These are phyloP conservation scores for Acromyrmex echinatior DNA, from an alignment of 1,140 invertebrate genomes.

Conservation along the genomic window DNA sequence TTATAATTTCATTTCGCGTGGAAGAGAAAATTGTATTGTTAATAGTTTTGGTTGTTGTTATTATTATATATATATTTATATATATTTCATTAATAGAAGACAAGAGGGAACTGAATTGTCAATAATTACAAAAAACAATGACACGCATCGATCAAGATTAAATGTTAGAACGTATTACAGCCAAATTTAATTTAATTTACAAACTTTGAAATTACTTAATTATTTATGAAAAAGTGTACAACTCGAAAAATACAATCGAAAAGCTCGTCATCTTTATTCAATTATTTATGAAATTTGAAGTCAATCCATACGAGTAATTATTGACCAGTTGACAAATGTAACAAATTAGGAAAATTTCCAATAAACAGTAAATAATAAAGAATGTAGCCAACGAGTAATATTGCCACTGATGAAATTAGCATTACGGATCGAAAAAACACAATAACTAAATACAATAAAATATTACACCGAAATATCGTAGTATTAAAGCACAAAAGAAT, in stretches of 20 bases:
- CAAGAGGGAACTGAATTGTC: background rate
- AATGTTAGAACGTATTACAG: background rate
- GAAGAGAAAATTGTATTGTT: background rate
- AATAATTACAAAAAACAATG: background rate
- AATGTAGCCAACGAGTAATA: background rate
- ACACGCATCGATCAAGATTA: background rate
- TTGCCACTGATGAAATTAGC: background rate
- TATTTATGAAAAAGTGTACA: constrained; percentile 9
- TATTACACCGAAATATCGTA: background rate
- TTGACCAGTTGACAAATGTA: background rate
- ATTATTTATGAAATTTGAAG: background rate
- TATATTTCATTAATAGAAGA: background rate
- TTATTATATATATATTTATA: background rate
- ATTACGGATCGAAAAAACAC: background rate
- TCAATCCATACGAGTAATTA: constrained; percentile 11
- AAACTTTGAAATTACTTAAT: background rate
- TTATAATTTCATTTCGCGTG: background rate
- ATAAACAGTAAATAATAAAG: constrained; percentile 9
- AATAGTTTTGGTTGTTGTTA: background rate
- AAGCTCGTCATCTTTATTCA: too few species aligned
- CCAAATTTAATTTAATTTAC: constrained; percentile 2
- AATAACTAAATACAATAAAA: background rate
- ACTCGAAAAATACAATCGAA: background rate
- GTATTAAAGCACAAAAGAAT: background rate
- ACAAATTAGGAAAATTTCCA: constrained; percentile 6